These are phyloP conservation scores for Polymixis flavicincta DNA, from an alignment of 2,888 invertebrate species.

Conservation along the genomic window DNA sequence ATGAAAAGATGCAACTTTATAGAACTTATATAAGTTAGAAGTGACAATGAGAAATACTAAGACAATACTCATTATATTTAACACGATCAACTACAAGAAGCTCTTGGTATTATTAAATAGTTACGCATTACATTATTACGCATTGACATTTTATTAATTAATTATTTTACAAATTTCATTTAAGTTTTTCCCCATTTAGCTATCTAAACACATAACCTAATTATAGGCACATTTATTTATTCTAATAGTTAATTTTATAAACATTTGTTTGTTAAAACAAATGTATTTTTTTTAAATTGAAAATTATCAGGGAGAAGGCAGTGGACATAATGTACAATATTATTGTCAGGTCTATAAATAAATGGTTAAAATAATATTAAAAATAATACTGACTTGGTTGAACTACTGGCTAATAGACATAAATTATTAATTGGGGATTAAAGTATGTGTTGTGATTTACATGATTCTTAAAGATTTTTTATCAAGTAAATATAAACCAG, in stretches of 20 bases:
- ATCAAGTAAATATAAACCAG: background rate
- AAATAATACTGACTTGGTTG: conserved; percentile 66
- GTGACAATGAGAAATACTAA: conserved; percentile 23
- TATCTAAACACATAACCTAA: conserved; percentile 84
- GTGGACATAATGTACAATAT: conserved; percentile 56
- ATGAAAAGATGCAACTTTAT: background rate
- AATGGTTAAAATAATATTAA: conserved; percentile 34
- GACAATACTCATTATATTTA: conserved; percentile 58
- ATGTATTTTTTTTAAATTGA: conserved; percentile 35
- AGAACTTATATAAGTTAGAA: conserved; percentile 2
- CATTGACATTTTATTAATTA: conserved; percentile 74
- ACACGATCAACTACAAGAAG: conserved; percentile 79
- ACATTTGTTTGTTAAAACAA: conserved; percentile 50
- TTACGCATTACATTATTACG: conserved; percentile 52
- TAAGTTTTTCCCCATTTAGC: conserved; percentile 72
- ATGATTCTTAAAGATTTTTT: background rate
- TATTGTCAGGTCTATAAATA: conserved; percentile 65
- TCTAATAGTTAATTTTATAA: conserved; percentile 60
- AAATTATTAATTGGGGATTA: conserved; percentile 5
- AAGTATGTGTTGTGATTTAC: background rate
- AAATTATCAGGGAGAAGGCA: conserved; percentile 59
- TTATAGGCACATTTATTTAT: conserved; percentile 86
- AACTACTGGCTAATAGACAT: conserved; percentile 36
- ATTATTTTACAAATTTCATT: conserved; percentile 77
- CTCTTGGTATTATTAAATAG: conserved; percentile 78